phyloP scores from a whole-genome alignment of 2,888 invertebrate species.

The Holacanthella duospinosa region DNA sequence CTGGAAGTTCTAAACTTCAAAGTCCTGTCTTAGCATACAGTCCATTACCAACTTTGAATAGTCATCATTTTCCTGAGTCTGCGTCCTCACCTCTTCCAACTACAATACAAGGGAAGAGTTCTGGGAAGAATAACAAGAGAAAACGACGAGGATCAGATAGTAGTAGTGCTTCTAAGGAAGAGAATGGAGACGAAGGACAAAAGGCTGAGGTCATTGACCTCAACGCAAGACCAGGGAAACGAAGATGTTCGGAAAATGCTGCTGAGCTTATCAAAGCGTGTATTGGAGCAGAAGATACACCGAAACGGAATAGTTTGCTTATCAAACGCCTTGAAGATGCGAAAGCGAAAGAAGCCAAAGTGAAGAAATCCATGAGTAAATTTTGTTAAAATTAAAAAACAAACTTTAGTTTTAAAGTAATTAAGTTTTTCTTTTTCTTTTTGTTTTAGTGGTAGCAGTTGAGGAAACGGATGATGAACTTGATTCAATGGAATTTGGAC shows the following conservation, averaged over 20 bases:
- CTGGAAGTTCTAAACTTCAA: conserved; percentile 23
- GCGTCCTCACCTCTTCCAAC: conserved; percentile 1
- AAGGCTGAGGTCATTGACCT: conserved; percentile 35
- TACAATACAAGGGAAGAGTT: neutral
- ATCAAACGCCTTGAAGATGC: conserved; percentile 34
- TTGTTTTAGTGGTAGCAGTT: conserved; percentile 20
- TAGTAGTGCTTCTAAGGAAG: conserved; percentile 50
- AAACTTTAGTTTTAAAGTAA: neutral
- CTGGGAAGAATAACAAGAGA: conserved; percentile 47
- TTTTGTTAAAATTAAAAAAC: conserved; percentile 3
- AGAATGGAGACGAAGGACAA: conserved; percentile 48
- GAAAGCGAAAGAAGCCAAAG: conserved; percentile 23
- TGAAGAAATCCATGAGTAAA: conserved; percentile 28
- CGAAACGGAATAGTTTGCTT: conserved; percentile 34
- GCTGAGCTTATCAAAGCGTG: conserved; percentile 51
- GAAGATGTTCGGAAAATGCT: conserved; percentile 54
- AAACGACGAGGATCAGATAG: conserved; percentile 71
- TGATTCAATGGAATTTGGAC: conserved; percentile 26
- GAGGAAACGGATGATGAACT: conserved; percentile 35
- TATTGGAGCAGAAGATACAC: conserved; percentile 46
- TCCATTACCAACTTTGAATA: conserved; percentile 1
- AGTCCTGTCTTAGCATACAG: conserved; percentile 14
- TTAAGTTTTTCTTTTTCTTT: conserved; percentile 3
- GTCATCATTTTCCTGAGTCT: neutral
- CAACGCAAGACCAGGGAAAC: conserved; percentile 46